phyloP scores from a whole-genome alignment of 2,888 invertebrate species.

The Caenorhabditis sp. region DNA sequence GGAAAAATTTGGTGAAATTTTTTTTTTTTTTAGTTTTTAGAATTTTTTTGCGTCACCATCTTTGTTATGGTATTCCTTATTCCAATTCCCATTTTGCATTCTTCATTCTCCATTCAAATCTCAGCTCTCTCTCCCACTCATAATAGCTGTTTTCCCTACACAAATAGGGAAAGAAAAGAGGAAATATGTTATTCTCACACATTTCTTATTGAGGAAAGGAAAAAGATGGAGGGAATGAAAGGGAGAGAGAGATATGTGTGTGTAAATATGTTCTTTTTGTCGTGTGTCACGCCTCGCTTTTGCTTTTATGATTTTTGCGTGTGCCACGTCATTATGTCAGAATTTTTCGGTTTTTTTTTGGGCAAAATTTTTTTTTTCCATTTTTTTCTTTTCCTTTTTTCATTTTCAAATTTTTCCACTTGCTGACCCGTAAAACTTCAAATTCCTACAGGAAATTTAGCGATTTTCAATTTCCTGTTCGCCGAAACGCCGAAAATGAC shows the following conservation, averaged over 20 bases:
- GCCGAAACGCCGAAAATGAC: not conserved
- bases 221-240: not conserved
- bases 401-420: too few species aligned
- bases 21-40: not conserved
- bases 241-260: too few species aligned
- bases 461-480: not conserved
- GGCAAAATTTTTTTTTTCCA: too few species aligned
- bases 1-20: not conserved
- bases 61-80: not conserved
- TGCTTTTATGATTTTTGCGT: not conserved
- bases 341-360: not conserved
- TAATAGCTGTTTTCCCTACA: not conserved
- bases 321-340: not conserved
- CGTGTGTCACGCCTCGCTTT: not conserved
- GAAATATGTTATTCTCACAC: conserved; percentile 12
- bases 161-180: too few species aligned
- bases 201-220: not conserved
- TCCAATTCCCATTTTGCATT: not conserved
- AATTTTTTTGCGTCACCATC: not conserved
- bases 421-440: too few species aligned
- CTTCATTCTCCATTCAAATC: not conserved
- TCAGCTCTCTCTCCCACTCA: not conserved
- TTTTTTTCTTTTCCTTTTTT: too few species aligned
- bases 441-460: not conserved
- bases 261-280: not conserved